A percentile compares a stretch with the other conserved stretches of the same genome.
phyloP scores from a whole-genome alignment of 2,888 invertebrate genomes.

The Vandiemenella viatica region DNA sequence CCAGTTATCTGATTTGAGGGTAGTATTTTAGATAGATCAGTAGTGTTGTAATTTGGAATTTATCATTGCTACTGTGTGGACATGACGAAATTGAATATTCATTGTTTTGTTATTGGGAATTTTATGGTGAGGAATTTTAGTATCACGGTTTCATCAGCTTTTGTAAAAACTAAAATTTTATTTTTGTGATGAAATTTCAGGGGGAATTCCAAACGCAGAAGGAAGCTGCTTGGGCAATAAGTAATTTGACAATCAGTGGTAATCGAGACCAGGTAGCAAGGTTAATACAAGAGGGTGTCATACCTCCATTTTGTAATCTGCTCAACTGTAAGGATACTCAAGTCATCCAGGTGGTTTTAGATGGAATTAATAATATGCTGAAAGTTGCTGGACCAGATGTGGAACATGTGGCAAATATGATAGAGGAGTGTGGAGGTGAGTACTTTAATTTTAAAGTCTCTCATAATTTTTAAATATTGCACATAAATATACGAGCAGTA shows the following conservation, averaged over 20 bases:
- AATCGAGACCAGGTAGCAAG: constrained; percentile 80
- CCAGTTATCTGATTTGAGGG: too few relatives aligned
- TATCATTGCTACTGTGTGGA: too few relatives aligned
- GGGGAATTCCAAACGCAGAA: constrained; percentile 98
- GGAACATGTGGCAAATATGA: constrained; percentile 71
- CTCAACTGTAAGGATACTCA: constrained; percentile 91
- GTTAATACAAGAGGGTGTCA: constrained; percentile 79
- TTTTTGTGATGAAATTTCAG: constrained; percentile 26
- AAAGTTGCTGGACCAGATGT: constrained; percentile 83
- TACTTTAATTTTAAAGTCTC: background rate
- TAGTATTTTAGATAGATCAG: too few relatives aligned
- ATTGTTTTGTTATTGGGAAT: too few relatives aligned
- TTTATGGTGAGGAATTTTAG: background rate
- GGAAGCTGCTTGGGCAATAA: constrained; percentile 99
- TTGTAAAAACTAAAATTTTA: too few relatives aligned
- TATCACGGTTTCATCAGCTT: too few relatives aligned
- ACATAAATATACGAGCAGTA: background rate
- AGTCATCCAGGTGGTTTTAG: constrained; percentile 81
- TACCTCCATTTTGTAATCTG: constrained; percentile 90
- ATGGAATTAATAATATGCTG: constrained; percentile 95
- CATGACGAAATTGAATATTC: too few relatives aligned
- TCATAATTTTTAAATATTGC: background rate
- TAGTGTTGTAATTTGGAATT: too few relatives aligned
- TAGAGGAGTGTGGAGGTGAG: constrained; percentile 90
- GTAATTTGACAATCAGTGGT: constrained; percentile 96